Evolutionary conservation across 1,140 invertebrate genomes (phyloP), one percentile per base, ranked within the genome.

Genomic region (Bombus terrestris): DNA sequence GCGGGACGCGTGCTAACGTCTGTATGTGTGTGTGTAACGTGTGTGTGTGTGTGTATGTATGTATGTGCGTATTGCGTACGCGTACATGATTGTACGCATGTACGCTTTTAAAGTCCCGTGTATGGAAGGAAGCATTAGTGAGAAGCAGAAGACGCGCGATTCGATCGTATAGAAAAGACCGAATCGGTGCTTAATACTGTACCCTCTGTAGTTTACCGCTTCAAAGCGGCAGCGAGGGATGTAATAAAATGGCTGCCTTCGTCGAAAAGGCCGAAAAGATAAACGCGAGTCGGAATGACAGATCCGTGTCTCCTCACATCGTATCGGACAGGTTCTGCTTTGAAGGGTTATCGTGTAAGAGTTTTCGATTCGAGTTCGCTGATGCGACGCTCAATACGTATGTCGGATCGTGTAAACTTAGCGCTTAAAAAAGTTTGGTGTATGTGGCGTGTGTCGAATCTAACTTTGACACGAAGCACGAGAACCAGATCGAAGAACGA

Each of bases 201-300:
- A 71, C 39, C 77, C 64, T 78, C 83, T 85, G 64, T 41, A 53
- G 25, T 80, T 85, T 25, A n/a, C 78, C 78, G 83, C 68, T 37
- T 57, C 6, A 2, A 6, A 25, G 66, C 85, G 76, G 75, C 32
- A 73, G 64, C 84, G 73, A 89, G 88, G 84, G 88, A 89, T 89
- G 88, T 73, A 86, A 68, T 74, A 85, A 88, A 88, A 89, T 89
- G 88, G 87, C 88, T 89, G 79, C 81, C 88, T 89, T 89, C 81
- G 15, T 47, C 62, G 79, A n/a, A 73, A 89, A 89, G 79, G 81
- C 83, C 32, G 39, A 53, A 78, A 66, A 47, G 80, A 75, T 25
- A 76, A 76, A 76, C 32, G n/a, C 47, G 47, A 75, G 73, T 75
- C 32, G 75, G 57, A 62, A 77, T 39, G 35, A 77, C 75, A 18